Evolutionary conservation across 2,113 vertebrate genomes (phyloP), one percentile per base, ranked within the genome.

Genomic region (Dasypus novemcinctus): DNA sequence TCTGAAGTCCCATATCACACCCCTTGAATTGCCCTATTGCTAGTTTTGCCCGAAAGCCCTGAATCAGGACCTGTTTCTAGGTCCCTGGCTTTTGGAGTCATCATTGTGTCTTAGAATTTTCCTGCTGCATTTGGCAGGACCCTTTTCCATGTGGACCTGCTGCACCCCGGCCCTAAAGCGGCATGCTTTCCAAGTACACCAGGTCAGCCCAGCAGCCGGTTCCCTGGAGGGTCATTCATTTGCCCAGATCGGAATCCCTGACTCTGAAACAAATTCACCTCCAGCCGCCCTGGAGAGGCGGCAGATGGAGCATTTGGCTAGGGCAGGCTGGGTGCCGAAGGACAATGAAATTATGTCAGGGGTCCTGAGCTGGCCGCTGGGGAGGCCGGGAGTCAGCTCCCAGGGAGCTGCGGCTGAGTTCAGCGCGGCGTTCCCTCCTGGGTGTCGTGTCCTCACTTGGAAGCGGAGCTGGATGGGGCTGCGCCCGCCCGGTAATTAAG

Each of bases 341-440:
- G 72, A 46, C 0, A 0, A 27, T 9, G 18, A 23, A 6, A 0
- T 27, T 61, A 11, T 2, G 25, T 2, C 5, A 9, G 7, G 27
- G 21, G 29, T 43, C 46, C 21, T 4, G 54, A 64, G 93, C 43
- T 7, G 43, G 63, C 29, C 1, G 3, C 46, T 27, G 33, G 41
- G 57, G 84, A 57, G 23, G 20, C 21, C 7, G 3, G 12, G 7
- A 7, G 29, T 64, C 59, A 2, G 71, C 25, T 46, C 43, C 66
- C 64, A 12, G 36, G 72, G 69, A 14, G 27, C 0, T 0, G 63
- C 78, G 52, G 43, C 49, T 8, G 31, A 54, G 66, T 7, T n/a
- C 20, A 9, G 12, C 1, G 71, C 8, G 11, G 11, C 4, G 0
- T 15, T 43, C 2, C 36, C 79, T 59, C 74, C 69, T 2, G 49